Evolutionary conservation across 2,888 invertebrate genomes (phyloP).

Genomic region (Dendrolimus pini): DNA sequence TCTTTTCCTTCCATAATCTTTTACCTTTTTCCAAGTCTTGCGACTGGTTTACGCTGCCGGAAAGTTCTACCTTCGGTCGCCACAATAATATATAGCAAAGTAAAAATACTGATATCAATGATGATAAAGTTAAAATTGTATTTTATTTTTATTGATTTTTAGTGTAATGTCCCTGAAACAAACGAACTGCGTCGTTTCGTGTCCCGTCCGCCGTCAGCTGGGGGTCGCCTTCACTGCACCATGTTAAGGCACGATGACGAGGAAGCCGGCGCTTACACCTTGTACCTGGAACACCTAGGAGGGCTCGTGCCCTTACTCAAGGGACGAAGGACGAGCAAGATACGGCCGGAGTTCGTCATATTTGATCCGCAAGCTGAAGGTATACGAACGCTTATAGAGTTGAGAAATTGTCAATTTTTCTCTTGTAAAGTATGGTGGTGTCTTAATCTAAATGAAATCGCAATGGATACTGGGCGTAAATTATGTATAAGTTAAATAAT

Average conservation of each 20-base stretch:
- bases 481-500: no score
- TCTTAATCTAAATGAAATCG: no score
- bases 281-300: slow-evolving; percentile 96
- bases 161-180: slow-evolving; percentile 97
- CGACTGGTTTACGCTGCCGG: no score
- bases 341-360: slow-evolving; percentile 98
- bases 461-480: no score
- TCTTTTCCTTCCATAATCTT: no score
- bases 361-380: slow-evolving; percentile 93
- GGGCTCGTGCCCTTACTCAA: slow-evolving; percentile 97
- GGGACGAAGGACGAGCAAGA: slow-evolving; percentile 96
- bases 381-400: slow-evolving; percentile 23
- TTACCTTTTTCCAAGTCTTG: no score
- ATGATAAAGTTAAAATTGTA: not conserved
- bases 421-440: no score
- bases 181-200: slow-evolving; percentile 94
- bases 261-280: slow-evolving; percentile 87
- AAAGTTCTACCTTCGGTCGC: no score
- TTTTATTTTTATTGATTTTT: slow-evolving; percentile 1
- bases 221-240: slow-evolving; percentile 95
- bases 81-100: no score
- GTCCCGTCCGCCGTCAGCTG: slow-evolving; percentile 85
- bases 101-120: no score
- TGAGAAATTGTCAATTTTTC: no score
- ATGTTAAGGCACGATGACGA: slow-evolving; percentile 96